phyloP scores from a whole-genome alignment of 2,797 vertebrate species.

The Threskiornis aethiopicus region DNA sequence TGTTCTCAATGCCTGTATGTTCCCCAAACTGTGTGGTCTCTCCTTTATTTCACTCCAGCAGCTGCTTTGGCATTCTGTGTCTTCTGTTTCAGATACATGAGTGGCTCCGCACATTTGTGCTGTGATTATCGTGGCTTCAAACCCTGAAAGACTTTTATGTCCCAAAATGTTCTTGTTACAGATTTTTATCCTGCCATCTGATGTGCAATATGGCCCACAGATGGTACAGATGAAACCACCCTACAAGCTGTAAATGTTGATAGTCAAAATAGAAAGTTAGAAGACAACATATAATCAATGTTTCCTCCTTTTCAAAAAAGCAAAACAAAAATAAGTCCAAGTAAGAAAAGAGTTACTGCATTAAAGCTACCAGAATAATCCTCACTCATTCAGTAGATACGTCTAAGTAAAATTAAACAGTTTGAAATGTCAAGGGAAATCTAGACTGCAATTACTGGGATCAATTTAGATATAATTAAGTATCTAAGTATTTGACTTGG shows the following conservation, averaged over 20 bases:
- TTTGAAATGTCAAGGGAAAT: not conserved
- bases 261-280: slow-evolving; percentile 25
- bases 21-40: slow-evolving; percentile 16
- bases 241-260: slow-evolving; percentile 25
- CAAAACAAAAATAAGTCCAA: not conserved
- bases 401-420: not conserved
- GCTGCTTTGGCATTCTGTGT: not conserved
- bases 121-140: slow-evolving; percentile 10
- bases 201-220: slow-evolving; percentile 53
- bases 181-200: slow-evolving; percentile 53
- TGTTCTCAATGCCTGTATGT: not conserved
- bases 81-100: slow-evolving; percentile 28
- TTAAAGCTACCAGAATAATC: not conserved
- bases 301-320: not conserved
- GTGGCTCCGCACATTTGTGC: not conserved
- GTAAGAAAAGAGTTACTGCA: not conserved
- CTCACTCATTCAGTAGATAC: not conserved
- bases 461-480: not conserved
- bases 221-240: slow-evolving; percentile 13
- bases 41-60: slow-evolving; percentile 36
- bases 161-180: not conserved
- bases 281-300: slow-evolving; percentile 13
- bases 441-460: not conserved
- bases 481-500: not conserved
- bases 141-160: not conserved